phyloP scores from a whole-genome alignment of 2,113 vertebrate genomes.

The Synodontis membranacea region DNA sequence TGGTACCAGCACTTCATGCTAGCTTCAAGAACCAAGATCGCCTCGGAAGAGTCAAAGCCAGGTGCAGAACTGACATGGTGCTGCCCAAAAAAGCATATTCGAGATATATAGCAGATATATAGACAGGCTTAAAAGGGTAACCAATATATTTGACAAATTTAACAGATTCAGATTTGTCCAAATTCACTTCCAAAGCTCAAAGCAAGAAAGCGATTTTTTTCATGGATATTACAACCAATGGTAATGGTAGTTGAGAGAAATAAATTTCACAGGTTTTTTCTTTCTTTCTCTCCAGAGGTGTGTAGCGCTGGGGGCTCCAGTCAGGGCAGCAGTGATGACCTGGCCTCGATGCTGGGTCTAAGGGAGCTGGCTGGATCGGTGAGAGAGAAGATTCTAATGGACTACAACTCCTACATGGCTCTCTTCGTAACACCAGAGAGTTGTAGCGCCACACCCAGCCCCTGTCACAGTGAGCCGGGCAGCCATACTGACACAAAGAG shows the following conservation, averaged over 20 bases:
- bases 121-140: background rate
- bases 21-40: slow-evolving; percentile 63
- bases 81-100: background rate
- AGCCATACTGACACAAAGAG: slow-evolving; percentile 68
- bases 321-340: slow-evolving; percentile 72
- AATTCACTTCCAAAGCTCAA: background rate
- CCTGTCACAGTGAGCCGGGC: slow-evolving; percentile 64
- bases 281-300: slow-evolving; percentile 29
- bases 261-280: slow-evolving; percentile 1
- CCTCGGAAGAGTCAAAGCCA: slow-evolving; percentile 53
- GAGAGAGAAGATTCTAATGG: slow-evolving; percentile 69
- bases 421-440: slow-evolving; percentile 63
- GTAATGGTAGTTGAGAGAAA: background rate
- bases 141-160: background rate
- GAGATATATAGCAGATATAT: too few relatives aligned
- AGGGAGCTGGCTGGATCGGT: slow-evolving; percentile 51
- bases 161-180: background rate
- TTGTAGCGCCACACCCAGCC: slow-evolving; percentile 65
- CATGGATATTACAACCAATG: too few relatives aligned
- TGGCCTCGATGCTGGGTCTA: slow-evolving; percentile 53
- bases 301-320: slow-evolving; percentile 62
- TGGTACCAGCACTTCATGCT: slow-evolving; percentile 80
- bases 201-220: background rate
- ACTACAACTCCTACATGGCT: slow-evolving; percentile 82
- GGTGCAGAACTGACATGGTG: slow-evolving; percentile 62